Conservation (phyloP, 2,113 vertebrate genomes). For the Madoqua kirkii region DNA sequence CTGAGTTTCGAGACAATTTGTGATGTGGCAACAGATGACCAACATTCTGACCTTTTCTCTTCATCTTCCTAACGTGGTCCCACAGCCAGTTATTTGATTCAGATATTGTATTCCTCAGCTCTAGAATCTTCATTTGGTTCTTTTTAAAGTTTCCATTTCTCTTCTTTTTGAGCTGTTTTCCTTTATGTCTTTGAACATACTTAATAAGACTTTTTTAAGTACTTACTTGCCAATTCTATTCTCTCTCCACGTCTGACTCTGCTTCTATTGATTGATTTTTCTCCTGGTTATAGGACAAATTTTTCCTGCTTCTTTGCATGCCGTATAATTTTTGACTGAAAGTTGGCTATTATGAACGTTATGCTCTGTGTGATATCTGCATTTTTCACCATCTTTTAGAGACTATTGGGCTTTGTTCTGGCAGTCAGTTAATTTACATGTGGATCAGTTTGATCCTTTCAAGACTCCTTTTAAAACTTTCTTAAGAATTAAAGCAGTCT, state of each 20-base stretch:
- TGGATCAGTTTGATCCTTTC: neutral
- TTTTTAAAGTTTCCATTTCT: slow-evolving; percentile 10
- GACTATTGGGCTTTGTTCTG: neutral
- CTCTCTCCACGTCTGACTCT: neutral
- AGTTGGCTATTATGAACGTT: neutral
- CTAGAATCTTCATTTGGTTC: slow-evolving; percentile 34
- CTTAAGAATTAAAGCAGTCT: neutral
- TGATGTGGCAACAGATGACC: neutral
- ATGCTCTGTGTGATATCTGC: neutral
- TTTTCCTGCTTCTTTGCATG: neutral
- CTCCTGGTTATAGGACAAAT: neutral
- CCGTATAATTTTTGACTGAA: neutral
- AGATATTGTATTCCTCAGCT: neutral
- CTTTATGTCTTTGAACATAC: neutral
- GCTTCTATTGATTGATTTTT: neutral
- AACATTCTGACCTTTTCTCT: neutral
- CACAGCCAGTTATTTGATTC: neutral
- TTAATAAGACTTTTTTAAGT: neutral
- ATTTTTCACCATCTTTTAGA: neutral
- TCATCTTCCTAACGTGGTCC: neutral
- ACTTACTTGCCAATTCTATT: neutral
- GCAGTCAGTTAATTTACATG: neutral
- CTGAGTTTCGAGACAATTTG: neutral
- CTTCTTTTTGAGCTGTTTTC: slow-evolving; percentile 21
- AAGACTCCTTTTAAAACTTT: neutral